Percentiles rank a stretch among this genome's conserved stretches.
Conservation (phyloP, 2,888 invertebrate genomes). For the Nephrotoma appendiculata region DNA sequence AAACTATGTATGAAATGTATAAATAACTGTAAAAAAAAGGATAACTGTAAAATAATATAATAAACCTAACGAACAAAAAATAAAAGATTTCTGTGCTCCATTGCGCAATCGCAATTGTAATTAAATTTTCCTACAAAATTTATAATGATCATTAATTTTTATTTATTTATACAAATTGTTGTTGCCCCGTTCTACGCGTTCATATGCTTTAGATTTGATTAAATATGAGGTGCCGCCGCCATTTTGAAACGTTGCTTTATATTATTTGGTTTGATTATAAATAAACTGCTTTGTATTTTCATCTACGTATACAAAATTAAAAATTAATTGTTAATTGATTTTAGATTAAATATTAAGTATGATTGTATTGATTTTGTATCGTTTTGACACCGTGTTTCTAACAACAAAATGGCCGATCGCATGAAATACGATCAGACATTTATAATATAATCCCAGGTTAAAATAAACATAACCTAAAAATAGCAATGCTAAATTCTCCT, state of each 20-base stretch:
- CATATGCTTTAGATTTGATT: not conserved
- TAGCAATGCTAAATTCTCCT: not conserved
- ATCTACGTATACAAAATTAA: too few species aligned
- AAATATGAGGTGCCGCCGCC: not conserved
- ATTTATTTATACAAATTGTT: not conserved
- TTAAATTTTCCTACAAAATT: not conserved
- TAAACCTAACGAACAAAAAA: not conserved
- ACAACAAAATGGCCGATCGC: not conserved
- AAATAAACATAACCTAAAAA: not conserved
- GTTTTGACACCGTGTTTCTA: not conserved
- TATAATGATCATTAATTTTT: not conserved
- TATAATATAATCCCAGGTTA: not conserved
- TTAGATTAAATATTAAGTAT: not conserved
- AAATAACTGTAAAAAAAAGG: not conserved
- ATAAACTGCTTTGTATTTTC: not conserved
- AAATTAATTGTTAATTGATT: not conserved
- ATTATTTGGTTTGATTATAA: not conserved
- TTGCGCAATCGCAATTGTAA: not conserved
- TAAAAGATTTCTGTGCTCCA: not conserved
- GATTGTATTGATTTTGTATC: not conserved
- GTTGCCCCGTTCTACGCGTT: not conserved
- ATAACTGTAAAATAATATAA: not conserved
- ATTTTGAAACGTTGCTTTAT: not conserved
- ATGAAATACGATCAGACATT: not conserved
- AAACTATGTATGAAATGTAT: not conserved